phyloP scores from a whole-genome alignment of 1,140 invertebrate species.

The Nasonia vitripennis region DNA sequence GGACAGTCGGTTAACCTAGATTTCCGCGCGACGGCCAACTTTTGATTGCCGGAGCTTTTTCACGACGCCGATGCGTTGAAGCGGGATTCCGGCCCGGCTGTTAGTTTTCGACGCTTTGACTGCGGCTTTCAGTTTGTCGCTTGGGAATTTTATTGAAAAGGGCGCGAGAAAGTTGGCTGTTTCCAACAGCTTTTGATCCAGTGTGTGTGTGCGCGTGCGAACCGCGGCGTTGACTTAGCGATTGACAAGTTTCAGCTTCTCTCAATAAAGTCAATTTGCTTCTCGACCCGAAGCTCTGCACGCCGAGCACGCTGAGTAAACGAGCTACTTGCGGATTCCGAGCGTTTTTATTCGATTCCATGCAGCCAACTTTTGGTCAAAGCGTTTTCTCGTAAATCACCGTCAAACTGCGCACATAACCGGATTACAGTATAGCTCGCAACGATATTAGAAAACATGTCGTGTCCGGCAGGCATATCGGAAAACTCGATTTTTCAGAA shows the following conservation, averaged over 20 bases:
- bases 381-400: neutral
- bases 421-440: neutral
- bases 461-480: neutral
- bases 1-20: constrained; percentile 19
- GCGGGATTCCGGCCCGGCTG: neutral
- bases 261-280: neutral
- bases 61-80: neutral
- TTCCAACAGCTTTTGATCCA: neutral
- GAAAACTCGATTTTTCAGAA: constrained; percentile 21
- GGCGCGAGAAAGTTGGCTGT: neutral
- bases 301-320: neutral
- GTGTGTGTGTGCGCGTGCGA: neutral
- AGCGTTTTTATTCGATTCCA: neutral
- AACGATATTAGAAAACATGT: neutral
- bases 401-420: neutral
- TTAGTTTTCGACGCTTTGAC: neutral
- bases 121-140: neutral
- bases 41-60: constrained; percentile 15
- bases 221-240: neutral
- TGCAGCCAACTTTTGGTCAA: neutral
- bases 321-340: neutral
- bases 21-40: neutral
- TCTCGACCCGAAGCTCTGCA: neutral
- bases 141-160: neutral
- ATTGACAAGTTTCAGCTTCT: neutral